These are phyloP conservation scores for Antheraea mylitta DNA, from an alignment of 1,140 invertebrate species.

Conservation along the genomic window DNA sequence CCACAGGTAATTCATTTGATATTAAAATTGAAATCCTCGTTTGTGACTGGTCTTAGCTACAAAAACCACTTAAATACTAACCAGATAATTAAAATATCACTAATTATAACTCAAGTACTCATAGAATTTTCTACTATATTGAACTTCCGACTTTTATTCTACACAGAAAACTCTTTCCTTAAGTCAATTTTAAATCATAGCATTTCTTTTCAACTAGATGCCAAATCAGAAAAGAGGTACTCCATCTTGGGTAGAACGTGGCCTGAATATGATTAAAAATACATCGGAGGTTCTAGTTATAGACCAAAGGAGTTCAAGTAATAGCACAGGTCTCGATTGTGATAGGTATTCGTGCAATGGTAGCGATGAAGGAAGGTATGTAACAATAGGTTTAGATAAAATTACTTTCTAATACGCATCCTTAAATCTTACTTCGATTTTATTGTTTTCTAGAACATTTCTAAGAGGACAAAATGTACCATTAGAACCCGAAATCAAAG, in stretches of 20 bases:
- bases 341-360: constrained; percentile 67
- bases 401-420: neutral
- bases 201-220: constrained; percentile 46
- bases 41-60: too few relatives aligned
- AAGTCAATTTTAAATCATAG: neutral
- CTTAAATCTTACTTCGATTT: constrained; percentile 17
- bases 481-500: constrained; percentile 83
- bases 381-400: neutral
- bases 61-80: neutral
- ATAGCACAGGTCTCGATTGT: constrained; percentile 59
- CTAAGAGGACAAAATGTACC: constrained; percentile 86
- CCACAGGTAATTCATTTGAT: constrained; percentile 58
- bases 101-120: neutral
- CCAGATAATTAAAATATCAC: neutral
- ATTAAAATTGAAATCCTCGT: neutral
- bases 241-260: constrained; percentile 82
- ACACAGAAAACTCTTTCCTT: too few relatives aligned
- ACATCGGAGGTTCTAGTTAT: constrained; percentile 69
- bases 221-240: constrained; percentile 72
- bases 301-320: constrained; percentile 69
- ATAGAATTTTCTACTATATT: too few relatives aligned
- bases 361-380: constrained; percentile 69
- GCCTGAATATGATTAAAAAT: constrained; percentile 78
- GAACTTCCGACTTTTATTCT: too few relatives aligned
- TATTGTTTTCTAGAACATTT: constrained; percentile 75